These are phyloP conservation scores for Australoheros scitulus DNA, from an alignment of 2,113 vertebrate species.

Conservation along the genomic window DNA sequence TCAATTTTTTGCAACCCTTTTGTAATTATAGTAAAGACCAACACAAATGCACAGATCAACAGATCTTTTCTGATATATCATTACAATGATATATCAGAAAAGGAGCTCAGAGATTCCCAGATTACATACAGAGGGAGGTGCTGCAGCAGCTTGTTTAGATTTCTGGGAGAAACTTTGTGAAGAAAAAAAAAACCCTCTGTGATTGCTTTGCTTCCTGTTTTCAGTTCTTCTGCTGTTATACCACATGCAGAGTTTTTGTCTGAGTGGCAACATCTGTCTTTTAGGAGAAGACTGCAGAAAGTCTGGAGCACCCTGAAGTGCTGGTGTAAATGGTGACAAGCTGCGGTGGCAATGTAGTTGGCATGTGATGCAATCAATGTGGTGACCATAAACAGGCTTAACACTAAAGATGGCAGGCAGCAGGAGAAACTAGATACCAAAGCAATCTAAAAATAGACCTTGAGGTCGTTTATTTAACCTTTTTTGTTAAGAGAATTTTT, in stretches of 20 bases:
- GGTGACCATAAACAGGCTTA: not conserved
- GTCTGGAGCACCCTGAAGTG: not conserved
- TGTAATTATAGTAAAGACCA: too few species aligned
- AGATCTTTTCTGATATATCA: too few species aligned
- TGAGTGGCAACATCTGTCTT: not conserved
- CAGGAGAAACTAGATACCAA: not conserved
- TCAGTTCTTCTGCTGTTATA: not conserved
- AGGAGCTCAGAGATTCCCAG: not conserved
- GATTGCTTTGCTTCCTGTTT: not conserved
- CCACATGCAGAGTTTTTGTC: not conserved
- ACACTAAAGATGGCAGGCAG: not conserved
- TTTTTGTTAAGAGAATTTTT: not conserved
- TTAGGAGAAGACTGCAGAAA: not conserved
- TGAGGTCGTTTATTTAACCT: not conserved
- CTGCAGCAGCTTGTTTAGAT: not conserved
- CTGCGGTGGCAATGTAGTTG: not conserved
- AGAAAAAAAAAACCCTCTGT: too few species aligned
- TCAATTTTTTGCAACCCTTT: too few species aligned
- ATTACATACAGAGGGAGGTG: not conserved
- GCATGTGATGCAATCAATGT: not conserved
- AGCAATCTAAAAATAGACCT: not conserved
- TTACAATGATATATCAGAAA: too few species aligned
- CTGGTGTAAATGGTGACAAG: not conserved
- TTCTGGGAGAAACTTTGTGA: too few species aligned
- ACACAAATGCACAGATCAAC: not conserved